phyloP scores from a whole-genome alignment of 2,888 invertebrate genomes.

The Pyrocoelia pectoralis region DNA sequence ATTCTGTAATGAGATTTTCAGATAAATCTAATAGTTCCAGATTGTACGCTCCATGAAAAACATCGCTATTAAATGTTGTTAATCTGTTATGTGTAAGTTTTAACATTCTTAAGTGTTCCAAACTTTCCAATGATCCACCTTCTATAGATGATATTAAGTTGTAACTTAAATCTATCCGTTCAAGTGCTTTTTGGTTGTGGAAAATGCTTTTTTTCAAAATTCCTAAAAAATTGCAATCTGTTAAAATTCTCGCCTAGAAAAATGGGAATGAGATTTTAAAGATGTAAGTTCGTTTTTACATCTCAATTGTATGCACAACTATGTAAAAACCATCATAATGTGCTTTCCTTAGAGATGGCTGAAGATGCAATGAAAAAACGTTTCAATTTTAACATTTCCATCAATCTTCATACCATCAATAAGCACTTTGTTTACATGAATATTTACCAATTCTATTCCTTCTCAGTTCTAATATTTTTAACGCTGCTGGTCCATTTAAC shows the following conservation, averaged over 20 bases:
- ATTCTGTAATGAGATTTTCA: slow-evolving; percentile 84
- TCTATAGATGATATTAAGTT: slow-evolving; percentile 81
- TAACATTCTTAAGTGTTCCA: slow-evolving; percentile 72
- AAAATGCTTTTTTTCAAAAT: slow-evolving; percentile 74
- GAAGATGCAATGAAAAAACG: no score
- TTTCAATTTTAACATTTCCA: no score
- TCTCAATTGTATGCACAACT: no score
- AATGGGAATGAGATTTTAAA: no score
- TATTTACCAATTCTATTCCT: slow-evolving; percentile 81
- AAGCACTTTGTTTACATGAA: no score
- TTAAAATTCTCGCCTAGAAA: no score
- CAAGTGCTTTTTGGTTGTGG: slow-evolving; percentile 71
- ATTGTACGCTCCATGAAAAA: slow-evolving; percentile 78
- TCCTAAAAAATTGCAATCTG: slow-evolving; percentile 62
- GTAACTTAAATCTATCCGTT: slow-evolving; percentile 79
- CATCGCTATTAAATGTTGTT: slow-evolving; percentile 82
- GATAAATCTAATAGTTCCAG: slow-evolving; percentile 84
- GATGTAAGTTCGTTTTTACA: no score
- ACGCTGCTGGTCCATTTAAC: slow-evolving; percentile 79
- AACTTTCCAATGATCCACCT: slow-evolving; percentile 75
- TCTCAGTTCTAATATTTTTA: slow-evolving; percentile 76
- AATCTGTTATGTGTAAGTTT: slow-evolving; percentile 82
- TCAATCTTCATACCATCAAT: no score
- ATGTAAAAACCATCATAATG: no score
- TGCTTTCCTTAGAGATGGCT: no score